phyloP scores from a whole-genome alignment of 2,113 vertebrate species.

The Cryptomyrus ogoouensis region DNA sequence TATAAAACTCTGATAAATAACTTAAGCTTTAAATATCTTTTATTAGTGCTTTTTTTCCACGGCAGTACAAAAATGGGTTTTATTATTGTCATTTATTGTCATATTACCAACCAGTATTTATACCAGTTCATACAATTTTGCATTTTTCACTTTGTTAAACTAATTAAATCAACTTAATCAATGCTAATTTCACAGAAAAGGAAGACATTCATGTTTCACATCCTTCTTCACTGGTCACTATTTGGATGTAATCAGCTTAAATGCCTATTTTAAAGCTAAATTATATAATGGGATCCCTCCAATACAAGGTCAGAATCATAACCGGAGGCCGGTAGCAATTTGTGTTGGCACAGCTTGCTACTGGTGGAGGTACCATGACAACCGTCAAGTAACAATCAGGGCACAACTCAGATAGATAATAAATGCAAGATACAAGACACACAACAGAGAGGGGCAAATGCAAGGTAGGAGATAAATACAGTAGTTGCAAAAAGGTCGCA shows the following conservation, averaged over 20 bases:
- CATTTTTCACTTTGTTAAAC: not conserved
- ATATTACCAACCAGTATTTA: not conserved
- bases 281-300: not conserved
- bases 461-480: not conserved
- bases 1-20: not conserved
- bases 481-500: not conserved
- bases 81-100: not conserved
- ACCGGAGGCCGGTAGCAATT: not conserved
- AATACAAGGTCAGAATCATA: not conserved
- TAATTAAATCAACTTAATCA: not conserved
- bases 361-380: not conserved
- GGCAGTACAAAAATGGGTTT: not conserved
- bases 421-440: not conserved
- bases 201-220: not conserved
- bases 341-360: not conserved
- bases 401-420: not conserved
- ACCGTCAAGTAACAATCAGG: not conserved
- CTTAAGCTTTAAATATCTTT: not conserved
- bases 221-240: not conserved
- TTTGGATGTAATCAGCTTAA: not conserved
- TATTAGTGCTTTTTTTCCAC: not conserved
- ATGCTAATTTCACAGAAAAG: not conserved
- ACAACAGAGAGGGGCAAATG: not conserved
- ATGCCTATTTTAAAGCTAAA: not conserved
- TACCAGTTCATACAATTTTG: not conserved